Evolutionary conservation across 2,113 vertebrate genomes (phyloP).

Genomic region (Otolemur garnettii): DNA sequence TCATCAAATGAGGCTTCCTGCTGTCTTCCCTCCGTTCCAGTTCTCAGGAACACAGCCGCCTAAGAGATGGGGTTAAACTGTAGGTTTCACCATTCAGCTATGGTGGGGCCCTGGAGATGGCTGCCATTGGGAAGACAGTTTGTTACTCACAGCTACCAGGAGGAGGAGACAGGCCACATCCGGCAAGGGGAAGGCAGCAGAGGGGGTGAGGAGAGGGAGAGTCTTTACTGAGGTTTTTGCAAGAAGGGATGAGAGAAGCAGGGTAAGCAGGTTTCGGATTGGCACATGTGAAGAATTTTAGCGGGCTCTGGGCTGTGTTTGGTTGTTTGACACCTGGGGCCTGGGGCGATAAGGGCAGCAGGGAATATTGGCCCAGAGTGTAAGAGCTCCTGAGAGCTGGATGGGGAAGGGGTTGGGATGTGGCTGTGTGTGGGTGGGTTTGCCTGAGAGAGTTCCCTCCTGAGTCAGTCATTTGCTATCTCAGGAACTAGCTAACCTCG

Average conservation of each 20-base stretch:
- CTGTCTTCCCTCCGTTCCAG: rapidly evolving
- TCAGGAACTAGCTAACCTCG: background rate
- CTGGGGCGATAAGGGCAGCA: background rate
- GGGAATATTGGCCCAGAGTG: rapidly evolving
- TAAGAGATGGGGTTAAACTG: background rate
- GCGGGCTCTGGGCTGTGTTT: no score
- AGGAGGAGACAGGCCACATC: rapidly evolving
- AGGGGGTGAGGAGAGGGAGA: rapidly evolving
- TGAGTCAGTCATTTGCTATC: background rate
- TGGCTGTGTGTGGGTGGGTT: background rate
- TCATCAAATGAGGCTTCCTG: rapidly evolving
- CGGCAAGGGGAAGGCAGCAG: background rate
- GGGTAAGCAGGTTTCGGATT: background rate
- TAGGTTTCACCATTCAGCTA: background rate
- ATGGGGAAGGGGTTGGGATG: background rate
- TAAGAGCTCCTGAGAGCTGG: background rate
- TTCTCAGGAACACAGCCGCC: background rate
- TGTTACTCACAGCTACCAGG: background rate
- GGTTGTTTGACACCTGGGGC: rapidly evolving
- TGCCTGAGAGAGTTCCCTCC: background rate
- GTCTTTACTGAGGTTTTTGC: background rate
- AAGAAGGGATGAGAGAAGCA: background rate
- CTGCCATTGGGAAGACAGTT: background rate
- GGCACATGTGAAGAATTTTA: background rate
- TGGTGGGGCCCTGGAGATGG: rapidly evolving